Evolutionary conservation across 2,888 invertebrate species (phyloP), one percentile per base, ranked within the genome.

Genomic region (Hypercompe scribonia): DNA sequence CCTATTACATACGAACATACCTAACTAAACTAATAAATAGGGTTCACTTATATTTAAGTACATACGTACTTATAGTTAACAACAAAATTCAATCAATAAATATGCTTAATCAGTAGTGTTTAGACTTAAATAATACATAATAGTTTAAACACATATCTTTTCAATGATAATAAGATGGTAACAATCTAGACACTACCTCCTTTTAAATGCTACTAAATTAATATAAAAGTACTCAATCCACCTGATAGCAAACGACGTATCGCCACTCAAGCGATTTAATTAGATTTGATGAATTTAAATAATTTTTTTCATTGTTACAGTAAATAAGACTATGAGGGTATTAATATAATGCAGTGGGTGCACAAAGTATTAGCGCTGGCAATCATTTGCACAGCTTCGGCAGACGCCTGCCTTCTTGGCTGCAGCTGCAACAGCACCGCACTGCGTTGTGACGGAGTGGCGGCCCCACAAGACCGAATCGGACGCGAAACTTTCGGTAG

Each of bases 321-420:
- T 90, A 92, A 92, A 92, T 94, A 92, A 92, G 93, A 95, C 92
- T 95, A 95, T 95, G 95, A 89, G 91, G 95, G 93, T 94, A 90
- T 93, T 96, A 88, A 95, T 92, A 90, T 95, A 95, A 91, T 96
- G 96, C 91, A 97, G 90, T 95, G 94, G 89, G 93, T 96, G 92
- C 96, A 96, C 83, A 91, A 92, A 86, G 92, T 94, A 86, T 92
- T 96, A 90, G 90, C 90, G 92, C 92, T 95, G 94, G 95, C 95
- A 91, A 91, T 94, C 87, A 88, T 94, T 90, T 94, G 94, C 91
- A 86, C 91, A 88, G 93, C 92, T 82, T 92, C 88, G 90, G 87
- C 89, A 87, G 89, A 86, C 86, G 85, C 74, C 82, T 93, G 93
- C 87, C 91, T 90, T 78, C 73, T 87, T 80, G 85, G 86, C 84